phyloP scores from a whole-genome alignment of 2,113 vertebrate genomes.

The Cyanoramphus novaezelandiae region DNA sequence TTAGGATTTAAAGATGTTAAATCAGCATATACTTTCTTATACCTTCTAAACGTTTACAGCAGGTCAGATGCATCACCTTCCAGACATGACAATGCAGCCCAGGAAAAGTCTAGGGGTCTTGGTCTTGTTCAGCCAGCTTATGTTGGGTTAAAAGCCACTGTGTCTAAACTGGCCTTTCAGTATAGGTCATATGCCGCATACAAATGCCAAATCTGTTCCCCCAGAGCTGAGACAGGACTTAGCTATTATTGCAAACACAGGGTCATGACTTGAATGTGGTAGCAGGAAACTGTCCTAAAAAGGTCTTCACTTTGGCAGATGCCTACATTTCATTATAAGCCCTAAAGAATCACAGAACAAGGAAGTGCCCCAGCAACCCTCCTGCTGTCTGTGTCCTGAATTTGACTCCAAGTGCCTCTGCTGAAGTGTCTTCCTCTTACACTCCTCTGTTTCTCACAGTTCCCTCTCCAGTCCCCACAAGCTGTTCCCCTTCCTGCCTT shows the following conservation, averaged over 20 bases:
- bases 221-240: background rate
- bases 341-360: background rate
- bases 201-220: background rate
- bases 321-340: background rate
- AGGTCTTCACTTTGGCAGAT: background rate
- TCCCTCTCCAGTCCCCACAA: background rate
- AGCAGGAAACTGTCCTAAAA: background rate
- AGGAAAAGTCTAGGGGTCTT: background rate
- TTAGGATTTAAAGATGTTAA: background rate
- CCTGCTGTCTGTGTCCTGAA: background rate
- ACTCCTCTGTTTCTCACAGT: background rate
- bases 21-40: background rate
- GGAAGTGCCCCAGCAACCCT: background rate
- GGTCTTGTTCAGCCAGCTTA: background rate
- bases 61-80: background rate
- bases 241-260: background rate
- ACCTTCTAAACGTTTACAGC: background rate
- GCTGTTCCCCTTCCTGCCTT: background rate
- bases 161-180: background rate
- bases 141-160: background rate
- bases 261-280: background rate
- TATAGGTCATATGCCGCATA: background rate
- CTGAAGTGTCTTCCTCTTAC: background rate
- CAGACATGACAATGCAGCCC: background rate
- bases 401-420: background rate